Evolutionary conservation across 2,888 invertebrate genomes (phyloP).

Genomic region (Chrysopilus asiliformis): DNA sequence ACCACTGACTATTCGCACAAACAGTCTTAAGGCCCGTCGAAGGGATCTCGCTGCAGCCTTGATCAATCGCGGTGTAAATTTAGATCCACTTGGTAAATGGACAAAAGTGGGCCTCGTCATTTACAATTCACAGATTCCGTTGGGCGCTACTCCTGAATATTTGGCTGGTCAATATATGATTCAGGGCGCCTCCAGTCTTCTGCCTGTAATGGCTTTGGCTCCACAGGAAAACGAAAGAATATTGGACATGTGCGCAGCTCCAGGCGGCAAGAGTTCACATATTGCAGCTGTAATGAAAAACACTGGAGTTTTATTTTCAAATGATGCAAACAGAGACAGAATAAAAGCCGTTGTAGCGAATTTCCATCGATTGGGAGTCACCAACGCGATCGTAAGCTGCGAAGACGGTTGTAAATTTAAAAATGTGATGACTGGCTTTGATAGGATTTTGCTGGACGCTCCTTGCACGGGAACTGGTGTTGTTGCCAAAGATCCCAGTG

Average conservation of each 20-base stretch:
- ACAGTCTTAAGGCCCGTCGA: conserved; percentile 84
- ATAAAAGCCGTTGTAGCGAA: conserved; percentile 90
- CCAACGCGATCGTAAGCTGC: conserved; percentile 80
- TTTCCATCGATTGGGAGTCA: conserved; percentile 89
- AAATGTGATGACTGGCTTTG: conserved; percentile 78
- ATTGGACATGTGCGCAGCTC: conserved; percentile 95
- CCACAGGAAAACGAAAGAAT: conserved; percentile 92
- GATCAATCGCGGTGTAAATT: conserved; percentile 92
- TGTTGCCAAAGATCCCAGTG: conserved; percentile 91
- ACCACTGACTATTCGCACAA: conserved; percentile 90
- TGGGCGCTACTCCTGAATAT: conserved; percentile 98
- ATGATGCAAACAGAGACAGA: conserved; percentile 84
- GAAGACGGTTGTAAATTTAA: conserved; percentile 83
- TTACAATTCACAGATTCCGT: conserved; percentile 89
- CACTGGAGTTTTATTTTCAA: conserved; percentile 90
- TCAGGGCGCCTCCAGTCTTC: conserved; percentile 89
- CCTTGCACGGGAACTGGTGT: conserved; percentile 99
- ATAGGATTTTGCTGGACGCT: conserved; percentile 90
- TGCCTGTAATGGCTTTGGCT: conserved; percentile 96
- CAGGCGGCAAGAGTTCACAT: conserved; percentile 97
- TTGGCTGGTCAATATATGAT: conserved; percentile 95
- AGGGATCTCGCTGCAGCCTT: conserved; percentile 87
- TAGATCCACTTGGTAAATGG: conserved; percentile 98
- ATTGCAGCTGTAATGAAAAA: conserved; percentile 98
- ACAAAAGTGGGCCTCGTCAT: conserved; percentile 95